These are phyloP conservation scores for Elgaria multicarinata DNA, from an alignment of 2,113 vertebrate species.

Conservation along the genomic window DNA sequence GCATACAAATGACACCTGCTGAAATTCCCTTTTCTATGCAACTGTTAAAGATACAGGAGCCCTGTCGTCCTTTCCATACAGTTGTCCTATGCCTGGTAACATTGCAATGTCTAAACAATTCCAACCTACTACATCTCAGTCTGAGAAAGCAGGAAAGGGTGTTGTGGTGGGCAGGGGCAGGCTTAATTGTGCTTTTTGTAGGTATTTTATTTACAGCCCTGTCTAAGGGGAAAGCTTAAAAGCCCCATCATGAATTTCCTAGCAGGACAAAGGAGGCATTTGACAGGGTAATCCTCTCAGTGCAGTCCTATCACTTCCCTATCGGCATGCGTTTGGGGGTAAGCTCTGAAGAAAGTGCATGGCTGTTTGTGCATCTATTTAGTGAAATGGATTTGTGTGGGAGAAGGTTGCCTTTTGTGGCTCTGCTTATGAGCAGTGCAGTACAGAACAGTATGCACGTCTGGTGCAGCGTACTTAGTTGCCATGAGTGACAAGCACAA, in stretches of 20 bases:
- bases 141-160: not conserved
- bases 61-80: too few species aligned
- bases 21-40: too few species aligned
- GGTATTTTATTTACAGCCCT: not conserved
- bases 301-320: too few species aligned
- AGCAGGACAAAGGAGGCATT: not conserved
- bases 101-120: not conserved
- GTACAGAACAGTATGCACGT: not conserved
- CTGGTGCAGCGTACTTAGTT: not conserved
- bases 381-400: rapidly evolving
- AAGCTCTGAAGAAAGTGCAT: rapidly evolving
- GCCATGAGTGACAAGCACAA: conserved; percentile 22
- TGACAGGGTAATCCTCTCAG: rapidly evolving
- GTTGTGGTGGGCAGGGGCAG: too few species aligned
- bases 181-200: not conserved
- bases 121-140: too few species aligned
- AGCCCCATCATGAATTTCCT: not conserved
- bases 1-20: too few species aligned
- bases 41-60: too few species aligned
- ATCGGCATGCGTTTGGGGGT: rapidly evolving
- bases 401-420: rapidly evolving
- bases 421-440: rapidly evolving
- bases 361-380: not conserved
- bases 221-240: not conserved
- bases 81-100: too few species aligned